Evolutionary conservation across 2,888 invertebrate species (phyloP).

Genomic region (Callosobruchus maculatus): DNA sequence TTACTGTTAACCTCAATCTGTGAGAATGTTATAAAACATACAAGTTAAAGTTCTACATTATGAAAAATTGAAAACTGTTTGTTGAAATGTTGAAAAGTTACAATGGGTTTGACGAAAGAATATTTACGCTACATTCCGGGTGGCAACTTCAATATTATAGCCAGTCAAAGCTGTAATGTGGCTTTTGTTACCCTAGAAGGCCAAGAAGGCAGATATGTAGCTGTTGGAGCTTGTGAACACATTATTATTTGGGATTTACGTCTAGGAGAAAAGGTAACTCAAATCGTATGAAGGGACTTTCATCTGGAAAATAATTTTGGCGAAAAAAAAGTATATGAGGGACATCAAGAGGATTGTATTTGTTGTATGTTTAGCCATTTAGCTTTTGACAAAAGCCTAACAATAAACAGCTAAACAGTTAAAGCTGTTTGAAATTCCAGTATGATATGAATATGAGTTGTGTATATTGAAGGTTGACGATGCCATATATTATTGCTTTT

Average conservation of each 20-base stretch:
- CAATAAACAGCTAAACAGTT: too few relatives aligned
- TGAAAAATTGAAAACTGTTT: neutral
- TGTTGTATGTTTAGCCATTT: too few relatives aligned
- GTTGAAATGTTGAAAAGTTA: neutral
- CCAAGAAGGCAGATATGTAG: slow-evolving; percentile 78
- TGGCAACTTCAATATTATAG: slow-evolving; percentile 85
- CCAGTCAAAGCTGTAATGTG: slow-evolving; percentile 74
- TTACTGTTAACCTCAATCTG: neutral
- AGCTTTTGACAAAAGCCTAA: too few relatives aligned
- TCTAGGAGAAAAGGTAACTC: slow-evolving; percentile 71
- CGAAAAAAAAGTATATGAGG: too few relatives aligned
- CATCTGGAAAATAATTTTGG: too few relatives aligned
- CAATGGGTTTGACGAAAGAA: slow-evolving; percentile 89
- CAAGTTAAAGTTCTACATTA: neutral
- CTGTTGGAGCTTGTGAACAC: slow-evolving; percentile 91
- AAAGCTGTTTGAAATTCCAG: too few relatives aligned
- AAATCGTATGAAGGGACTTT: too few relatives aligned
- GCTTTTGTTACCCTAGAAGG: slow-evolving; percentile 74
- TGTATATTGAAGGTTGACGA: too few relatives aligned
- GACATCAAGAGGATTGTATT: too few relatives aligned
- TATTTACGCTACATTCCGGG: slow-evolving; percentile 84
- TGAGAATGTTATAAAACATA: neutral
- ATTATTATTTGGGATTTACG: slow-evolving; percentile 92
- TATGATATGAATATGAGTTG: too few relatives aligned
- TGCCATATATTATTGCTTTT: too few relatives aligned